phyloP scores from a whole-genome alignment of 2,113 vertebrate genomes.

The Carassius carassius region DNA sequence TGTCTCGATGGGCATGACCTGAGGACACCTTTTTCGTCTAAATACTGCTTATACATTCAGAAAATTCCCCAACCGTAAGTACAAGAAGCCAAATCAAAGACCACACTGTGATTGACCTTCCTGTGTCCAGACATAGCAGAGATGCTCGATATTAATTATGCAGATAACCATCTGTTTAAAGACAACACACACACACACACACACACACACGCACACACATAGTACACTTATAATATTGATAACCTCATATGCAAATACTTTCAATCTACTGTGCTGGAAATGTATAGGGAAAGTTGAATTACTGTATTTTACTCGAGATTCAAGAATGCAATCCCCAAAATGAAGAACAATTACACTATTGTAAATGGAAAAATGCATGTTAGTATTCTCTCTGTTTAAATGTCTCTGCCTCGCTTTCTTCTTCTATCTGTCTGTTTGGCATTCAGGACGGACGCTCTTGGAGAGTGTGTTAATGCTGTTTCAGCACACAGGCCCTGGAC shows the following conservation, averaged over 20 bases:
- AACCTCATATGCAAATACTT: not conserved
- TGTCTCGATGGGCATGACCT: constrained; percentile 14
- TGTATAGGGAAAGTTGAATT: not conserved
- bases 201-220: not conserved
- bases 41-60: constrained; percentile 54
- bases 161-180: constrained; percentile 53
- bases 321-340: not conserved
- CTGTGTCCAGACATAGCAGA: constrained; percentile 24
- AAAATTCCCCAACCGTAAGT: constrained; percentile 4
- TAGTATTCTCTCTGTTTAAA: not conserved
- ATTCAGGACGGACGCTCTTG: constrained; percentile 21
- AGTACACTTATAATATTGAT: not conserved
- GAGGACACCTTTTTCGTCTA: not conserved
- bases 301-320: not conserved
- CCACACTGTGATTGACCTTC: constrained; percentile 48
- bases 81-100: constrained; percentile 17
- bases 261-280: not conserved
- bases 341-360: not conserved
- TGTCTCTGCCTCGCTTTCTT: not conserved
- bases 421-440: constrained; percentile 2
- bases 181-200: not conserved
- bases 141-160: constrained; percentile 53
- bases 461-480: constrained; percentile 9
- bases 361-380: not conserved
- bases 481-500: constrained; percentile 34